Conservation (phyloP, 2,113 vertebrate genomes). For the Leuciscus idus region DNA sequence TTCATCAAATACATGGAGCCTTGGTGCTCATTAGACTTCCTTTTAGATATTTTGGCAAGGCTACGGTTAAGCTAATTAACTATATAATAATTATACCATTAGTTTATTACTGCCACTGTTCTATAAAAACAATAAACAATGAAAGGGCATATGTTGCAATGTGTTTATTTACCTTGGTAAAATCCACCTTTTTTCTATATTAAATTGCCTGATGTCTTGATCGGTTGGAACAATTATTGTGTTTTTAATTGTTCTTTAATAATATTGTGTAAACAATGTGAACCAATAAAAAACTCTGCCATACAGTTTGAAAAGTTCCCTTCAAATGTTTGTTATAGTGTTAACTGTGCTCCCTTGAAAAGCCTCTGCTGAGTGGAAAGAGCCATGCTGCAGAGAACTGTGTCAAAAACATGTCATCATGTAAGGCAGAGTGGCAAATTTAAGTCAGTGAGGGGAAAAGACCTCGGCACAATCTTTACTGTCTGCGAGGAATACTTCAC, state of each 20-base stretch:
- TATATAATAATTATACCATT: too few species aligned
- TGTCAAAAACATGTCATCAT: slow-evolving; percentile 53
- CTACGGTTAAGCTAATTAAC: too few species aligned
- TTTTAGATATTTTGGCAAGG: neutral
- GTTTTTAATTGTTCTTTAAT: neutral
- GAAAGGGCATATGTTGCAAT: neutral
- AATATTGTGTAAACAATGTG: neutral
- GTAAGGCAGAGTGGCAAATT: slow-evolving; percentile 51
- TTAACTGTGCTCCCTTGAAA: slow-evolving; percentile 17
- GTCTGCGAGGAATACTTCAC: neutral
- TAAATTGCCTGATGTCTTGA: neutral
- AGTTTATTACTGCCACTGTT: too few species aligned
- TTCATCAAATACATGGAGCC: neutral
- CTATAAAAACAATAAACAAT: neutral
- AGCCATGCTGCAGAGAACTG: neutral
- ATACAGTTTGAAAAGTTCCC: slow-evolving; percentile 16
- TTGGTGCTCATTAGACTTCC: neutral
- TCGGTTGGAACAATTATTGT: neutral
- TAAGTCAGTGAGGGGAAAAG: slow-evolving; percentile 30
- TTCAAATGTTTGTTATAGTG: slow-evolving; percentile 7
- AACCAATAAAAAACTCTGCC: neutral
- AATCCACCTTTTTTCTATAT: neutral
- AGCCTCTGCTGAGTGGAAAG: neutral
- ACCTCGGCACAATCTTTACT: neutral
- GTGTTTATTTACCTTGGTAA: neutral